Evolutionary conservation across 2,797 vertebrate genomes (phyloP), one percentile per base, ranked within the genome.

Genomic region (Xenops minutus): DNA sequence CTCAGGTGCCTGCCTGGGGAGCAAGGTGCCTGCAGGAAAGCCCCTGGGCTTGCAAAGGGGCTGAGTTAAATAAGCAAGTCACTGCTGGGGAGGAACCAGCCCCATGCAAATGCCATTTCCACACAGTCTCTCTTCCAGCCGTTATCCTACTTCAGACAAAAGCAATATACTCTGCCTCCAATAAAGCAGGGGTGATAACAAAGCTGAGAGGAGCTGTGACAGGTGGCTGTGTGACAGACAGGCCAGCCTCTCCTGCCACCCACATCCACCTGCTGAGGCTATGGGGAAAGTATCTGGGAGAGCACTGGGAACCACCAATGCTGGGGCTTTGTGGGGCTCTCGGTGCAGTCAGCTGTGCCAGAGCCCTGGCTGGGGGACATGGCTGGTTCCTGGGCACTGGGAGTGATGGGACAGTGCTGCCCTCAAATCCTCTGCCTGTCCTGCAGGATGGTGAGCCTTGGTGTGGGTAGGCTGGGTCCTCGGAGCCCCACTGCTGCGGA

Each of bases 121-220:
- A 73, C 37, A 1, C 58, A 61, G 96, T 71, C 85, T 76, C 83
- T 96, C 95, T 81, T 49, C 85, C 86, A 90, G 93, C 95, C 94
- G 77, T 95, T 92, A 93, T 79, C 92, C 91, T 39, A 67, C 92
- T 61, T 79, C 96, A 96, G 92, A 97, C 96, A 96, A 97, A 97
- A 97, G 96, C 97, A 91, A 97, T 97, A 97, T 96, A 84, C 94
- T 97, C 92, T 91, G 94, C 76, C 59, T 85, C 68, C 88, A 96
- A 94, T 93, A 95, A 95, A 95, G 91, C 91, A 29, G 55, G 63
- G 75, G 78, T 1, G 78, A 84, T 93, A 97, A 95, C 5, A 14
- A 93, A 97, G 88, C 93, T 16, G 92, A 59, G 64, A 75, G 73
- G 87, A 87, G 87, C 91, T 0, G 15, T 77, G 86, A 54, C 63